These are phyloP conservation scores for Oligia strigilis DNA, from an alignment of 2,888 invertebrate species.

Conservation along the genomic window DNA sequence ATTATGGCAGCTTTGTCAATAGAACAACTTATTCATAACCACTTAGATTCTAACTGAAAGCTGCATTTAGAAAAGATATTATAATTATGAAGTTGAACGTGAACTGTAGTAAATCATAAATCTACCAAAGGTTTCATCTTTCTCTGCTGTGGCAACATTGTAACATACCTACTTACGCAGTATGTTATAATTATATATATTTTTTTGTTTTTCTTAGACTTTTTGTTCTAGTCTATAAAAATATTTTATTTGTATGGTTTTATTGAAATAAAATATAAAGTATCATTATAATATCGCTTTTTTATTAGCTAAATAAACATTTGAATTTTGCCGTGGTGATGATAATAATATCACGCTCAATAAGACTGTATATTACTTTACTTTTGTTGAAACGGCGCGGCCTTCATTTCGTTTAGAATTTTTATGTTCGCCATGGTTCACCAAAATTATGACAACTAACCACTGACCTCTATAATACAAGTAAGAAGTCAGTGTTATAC, in stretches of 20 bases:
- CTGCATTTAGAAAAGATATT: not conserved
- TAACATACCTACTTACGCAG: slow-evolving; percentile 16
- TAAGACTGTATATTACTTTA: not conserved
- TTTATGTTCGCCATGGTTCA: not conserved
- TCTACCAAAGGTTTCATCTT: slow-evolving; percentile 15
- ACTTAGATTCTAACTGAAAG: not conserved
- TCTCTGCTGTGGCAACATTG: slow-evolving; percentile 23
- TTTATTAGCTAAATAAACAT: not conserved
- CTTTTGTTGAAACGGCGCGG: slow-evolving; percentile 28
- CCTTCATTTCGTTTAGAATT: slow-evolving; percentile 20
- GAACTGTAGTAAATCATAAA: not conserved
- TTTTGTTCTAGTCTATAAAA: not conserved
- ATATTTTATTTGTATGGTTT: not conserved
- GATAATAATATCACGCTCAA: too few species aligned
- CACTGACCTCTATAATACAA: too few species aligned
- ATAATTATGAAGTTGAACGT: not conserved
- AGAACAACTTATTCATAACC: accelerated
- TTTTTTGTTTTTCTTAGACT: not conserved
- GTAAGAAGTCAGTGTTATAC: too few species aligned
- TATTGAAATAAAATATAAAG: not conserved
- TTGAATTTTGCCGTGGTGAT: not conserved
- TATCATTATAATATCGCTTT: not conserved
- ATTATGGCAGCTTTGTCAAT: not conserved
- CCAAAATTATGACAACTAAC: not conserved
- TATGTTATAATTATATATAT: not conserved